Evolutionary conservation across 2,113 vertebrate species (phyloP).

Genomic region (Nerophis ophidion): DNA sequence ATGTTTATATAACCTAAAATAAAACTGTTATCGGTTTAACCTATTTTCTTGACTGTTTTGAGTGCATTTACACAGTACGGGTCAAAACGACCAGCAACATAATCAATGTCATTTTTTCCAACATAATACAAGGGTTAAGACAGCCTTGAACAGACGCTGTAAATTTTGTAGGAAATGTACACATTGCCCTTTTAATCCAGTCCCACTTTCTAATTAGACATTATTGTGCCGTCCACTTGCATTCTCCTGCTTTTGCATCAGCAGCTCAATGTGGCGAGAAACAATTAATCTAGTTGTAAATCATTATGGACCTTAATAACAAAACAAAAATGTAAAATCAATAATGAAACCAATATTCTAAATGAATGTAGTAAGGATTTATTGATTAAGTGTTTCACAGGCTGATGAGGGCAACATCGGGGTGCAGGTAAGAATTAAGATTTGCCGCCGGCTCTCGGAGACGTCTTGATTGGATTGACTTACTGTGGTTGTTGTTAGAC

Average conservation of each 20-base stretch:
- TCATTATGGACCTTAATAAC: neutral
- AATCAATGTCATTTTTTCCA: too few relatives aligned
- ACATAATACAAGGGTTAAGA: too few relatives aligned
- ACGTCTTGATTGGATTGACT: slow-evolving; percentile 1
- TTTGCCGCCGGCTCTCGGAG: neutral
- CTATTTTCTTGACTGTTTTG: too few relatives aligned
- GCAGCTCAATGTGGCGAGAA: neutral
- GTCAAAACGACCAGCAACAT: too few relatives aligned
- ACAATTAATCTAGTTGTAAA: slow-evolving; percentile 7
- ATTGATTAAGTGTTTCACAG: neutral
- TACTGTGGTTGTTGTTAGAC: neutral
- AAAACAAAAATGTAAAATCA: neutral
- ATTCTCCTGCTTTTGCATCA: neutral
- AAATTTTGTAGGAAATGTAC: neutral
- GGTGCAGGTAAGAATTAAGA: slow-evolving; percentile 1
- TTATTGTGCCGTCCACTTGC: neutral
- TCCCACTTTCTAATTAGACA: neutral
- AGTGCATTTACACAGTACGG: too few relatives aligned
- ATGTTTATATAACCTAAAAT: too few relatives aligned
- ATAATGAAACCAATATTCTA: slow-evolving; percentile 9
- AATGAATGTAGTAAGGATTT: slow-evolving; percentile 1
- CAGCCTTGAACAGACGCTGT: neutral
- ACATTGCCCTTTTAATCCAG: neutral
- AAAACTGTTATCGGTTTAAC: too few relatives aligned
- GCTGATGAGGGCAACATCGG: neutral